Evolutionary conservation across 2,888 invertebrate genomes (phyloP).

Genomic region (Marasmarcha lunaedactyla): DNA sequence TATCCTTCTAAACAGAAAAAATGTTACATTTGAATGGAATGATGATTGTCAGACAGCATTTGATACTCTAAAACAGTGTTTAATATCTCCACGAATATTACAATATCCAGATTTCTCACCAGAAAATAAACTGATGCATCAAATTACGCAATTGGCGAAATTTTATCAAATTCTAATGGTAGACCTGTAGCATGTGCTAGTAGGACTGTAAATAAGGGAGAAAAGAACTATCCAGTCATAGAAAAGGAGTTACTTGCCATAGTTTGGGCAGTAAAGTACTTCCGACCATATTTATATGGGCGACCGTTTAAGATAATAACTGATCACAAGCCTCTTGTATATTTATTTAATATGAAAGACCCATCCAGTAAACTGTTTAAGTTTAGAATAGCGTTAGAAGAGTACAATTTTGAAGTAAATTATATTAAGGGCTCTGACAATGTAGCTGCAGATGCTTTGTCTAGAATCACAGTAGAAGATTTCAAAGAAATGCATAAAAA

Average conservation of each 20-base stretch:
- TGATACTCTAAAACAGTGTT: no score
- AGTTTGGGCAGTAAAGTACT: neutral
- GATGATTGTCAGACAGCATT: no score
- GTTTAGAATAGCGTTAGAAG: neutral
- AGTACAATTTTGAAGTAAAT: no score
- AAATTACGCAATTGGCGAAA: neutral
- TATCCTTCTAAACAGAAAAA: no score
- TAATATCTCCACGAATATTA: no score
- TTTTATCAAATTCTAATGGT: neutral
- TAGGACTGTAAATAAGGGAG: neutral
- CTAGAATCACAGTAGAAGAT: no score
- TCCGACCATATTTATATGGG: neutral
- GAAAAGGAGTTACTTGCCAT: neutral
- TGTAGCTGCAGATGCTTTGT: no score
- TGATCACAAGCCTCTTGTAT: neutral
- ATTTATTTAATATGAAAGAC: neutral
- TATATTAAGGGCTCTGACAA: no score
- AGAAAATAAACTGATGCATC: no score
- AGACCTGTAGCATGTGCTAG: neutral
- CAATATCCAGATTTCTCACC: no score
- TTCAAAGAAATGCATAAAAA: no score
- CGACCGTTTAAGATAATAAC: neutral
- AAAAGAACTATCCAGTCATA: neutral
- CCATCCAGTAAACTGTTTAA: neutral
- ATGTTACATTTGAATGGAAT: no score